These are phyloP conservation scores for Siderastrea radians DNA, from an alignment of 92 coral and sea anemone species.

Conservation along the genomic window DNA sequence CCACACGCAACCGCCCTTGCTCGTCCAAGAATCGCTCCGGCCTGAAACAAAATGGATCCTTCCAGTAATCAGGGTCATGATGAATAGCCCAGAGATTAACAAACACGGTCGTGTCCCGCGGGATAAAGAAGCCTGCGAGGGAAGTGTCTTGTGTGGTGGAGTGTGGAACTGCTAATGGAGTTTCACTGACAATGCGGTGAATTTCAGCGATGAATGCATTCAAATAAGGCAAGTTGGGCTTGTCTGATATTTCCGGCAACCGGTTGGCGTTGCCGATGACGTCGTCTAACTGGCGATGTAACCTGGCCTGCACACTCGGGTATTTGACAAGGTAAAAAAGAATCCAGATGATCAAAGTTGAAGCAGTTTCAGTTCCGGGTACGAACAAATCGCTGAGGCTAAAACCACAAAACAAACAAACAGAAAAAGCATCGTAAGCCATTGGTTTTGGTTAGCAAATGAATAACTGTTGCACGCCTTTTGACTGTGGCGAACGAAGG, in stretches of 20 bases:
- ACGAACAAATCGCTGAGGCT: slow-evolving; percentile 61
- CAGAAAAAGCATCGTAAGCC: too few relatives aligned
- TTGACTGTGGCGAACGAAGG: too few relatives aligned
- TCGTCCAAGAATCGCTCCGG: slow-evolving; percentile 53
- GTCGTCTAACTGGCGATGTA: slow-evolving; percentile 68
- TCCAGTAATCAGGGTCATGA: slow-evolving; percentile 72
- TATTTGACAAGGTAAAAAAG: slow-evolving; percentile 59
- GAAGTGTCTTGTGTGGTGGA: slow-evolving; percentile 66
- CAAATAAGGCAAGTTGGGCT: slow-evolving; percentile 66
- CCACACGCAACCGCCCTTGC: slow-evolving; percentile 1
- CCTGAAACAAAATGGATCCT: slow-evolving; percentile 55
- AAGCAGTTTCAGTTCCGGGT: slow-evolving; percentile 74
- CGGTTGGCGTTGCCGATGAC: slow-evolving; percentile 23
- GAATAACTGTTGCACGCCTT: too few relatives aligned
- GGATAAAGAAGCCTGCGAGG: slow-evolving; percentile 70
- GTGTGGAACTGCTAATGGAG: slow-evolving; percentile 79
- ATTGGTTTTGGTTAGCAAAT: too few relatives aligned
- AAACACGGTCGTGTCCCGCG: slow-evolving; percentile 73
- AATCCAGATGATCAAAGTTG: slow-evolving; percentile 64
- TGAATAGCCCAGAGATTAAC: slow-evolving; percentile 85
- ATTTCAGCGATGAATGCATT: slow-evolving; percentile 76
- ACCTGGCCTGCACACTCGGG: slow-evolving; percentile 75
- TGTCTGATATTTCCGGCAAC: slow-evolving; percentile 71
- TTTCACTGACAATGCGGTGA: slow-evolving; percentile 58
- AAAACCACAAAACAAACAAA: background rate